Base-by-base conservation (phyloP, 2,888 invertebrate genomes). In the Corythucha ciliata region DNA sequence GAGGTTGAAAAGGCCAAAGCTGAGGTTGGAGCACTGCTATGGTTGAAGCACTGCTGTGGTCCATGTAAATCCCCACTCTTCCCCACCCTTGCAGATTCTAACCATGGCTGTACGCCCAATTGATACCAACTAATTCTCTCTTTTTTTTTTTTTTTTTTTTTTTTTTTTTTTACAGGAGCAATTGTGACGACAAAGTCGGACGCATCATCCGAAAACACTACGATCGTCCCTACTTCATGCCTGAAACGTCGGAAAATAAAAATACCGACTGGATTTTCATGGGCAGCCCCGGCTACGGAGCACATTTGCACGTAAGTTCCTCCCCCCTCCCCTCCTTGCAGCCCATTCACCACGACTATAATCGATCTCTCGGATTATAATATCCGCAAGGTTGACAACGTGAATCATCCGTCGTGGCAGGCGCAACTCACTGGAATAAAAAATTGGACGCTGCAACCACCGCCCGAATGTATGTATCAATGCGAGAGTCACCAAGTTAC, bases 361-460 rank as follows among this genome's bases (percentile, higher is more conserved):
- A n/a, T n/a, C n/a, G n/a, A n/a, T n/a, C n/a, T n/a, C n/a, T n/a
- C n/a, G n/a, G n/a, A n/a, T n/a, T n/a, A n/a, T n/a, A n/a, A n/a
- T n/a, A n/a, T n/a, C n/a, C n/a, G n/a, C n/a, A n/a, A n/a, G 93
- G 83, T 96, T 59, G 96, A 96, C 70, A 87, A 92, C 56, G 96
- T 96, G 44, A 78, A 80, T 45, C 79, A 88, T 69, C 88, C 93
- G 50, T 96, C 94, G 2, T 96, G 96, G 96, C 96, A 97, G 70
- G 94, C 94, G 0, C 96, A 96, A 72, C 74, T 96, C 42, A 78
- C 78, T 46, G 94, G 96, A 1, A 77, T 73, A 60, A 97, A 97
- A 69, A 73, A 75, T 56, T 96, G 96, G 96, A 75, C 78, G 50
- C 72, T 96, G 55, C 83, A 89, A 59, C 93, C 96, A 7, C 93